These are phyloP conservation scores for Anthrax anthrax DNA, from an alignment of 2,888 invertebrate genomes.

Conservation along the genomic window DNA sequence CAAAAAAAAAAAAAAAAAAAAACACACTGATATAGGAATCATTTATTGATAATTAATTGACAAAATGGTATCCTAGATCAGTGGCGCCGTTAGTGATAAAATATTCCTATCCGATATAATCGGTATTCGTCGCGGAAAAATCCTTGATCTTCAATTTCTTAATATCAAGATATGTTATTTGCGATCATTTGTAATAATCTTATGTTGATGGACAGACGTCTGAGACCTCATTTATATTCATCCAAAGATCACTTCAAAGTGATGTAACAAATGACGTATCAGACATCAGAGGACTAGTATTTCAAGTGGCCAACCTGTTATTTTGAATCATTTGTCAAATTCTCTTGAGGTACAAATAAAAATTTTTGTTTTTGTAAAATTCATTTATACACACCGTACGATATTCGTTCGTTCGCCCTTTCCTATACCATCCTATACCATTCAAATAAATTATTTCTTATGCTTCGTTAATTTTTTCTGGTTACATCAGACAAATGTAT, in stretches of 20 bases:
- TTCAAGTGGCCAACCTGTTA: slow-evolving; percentile 30
- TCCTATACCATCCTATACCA: too few relatives aligned
- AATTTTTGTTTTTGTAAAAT: too few relatives aligned
- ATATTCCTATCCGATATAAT: background rate
- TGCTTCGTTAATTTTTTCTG: too few relatives aligned
- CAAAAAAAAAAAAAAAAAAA: too few relatives aligned
- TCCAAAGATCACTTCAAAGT: slow-evolving; percentile 13
- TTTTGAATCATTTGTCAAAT: slow-evolving; percentile 38
- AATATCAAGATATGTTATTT: slow-evolving; percentile 31
- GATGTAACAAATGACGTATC: slow-evolving; percentile 33
- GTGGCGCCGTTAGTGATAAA: slow-evolving; percentile 3
- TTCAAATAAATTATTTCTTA: too few relatives aligned
- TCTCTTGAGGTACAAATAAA: slow-evolving; percentile 12
- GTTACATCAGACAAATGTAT: too few relatives aligned
- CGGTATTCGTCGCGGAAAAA: slow-evolving; percentile 1
- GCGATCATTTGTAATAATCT: slow-evolving; percentile 36
- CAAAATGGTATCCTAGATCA: background rate
- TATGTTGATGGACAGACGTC: slow-evolving; percentile 18
- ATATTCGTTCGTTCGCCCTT: too few relatives aligned
- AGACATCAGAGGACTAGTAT: slow-evolving; percentile 8
- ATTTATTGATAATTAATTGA: slow-evolving; percentile 1
- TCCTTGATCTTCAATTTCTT: slow-evolving; percentile 4
- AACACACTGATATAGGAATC: too few relatives aligned
- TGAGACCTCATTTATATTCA: slow-evolving; percentile 18
- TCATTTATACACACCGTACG: too few relatives aligned